Evolutionary conservation across 1,140 invertebrate genomes (phyloP), one percentile per base, ranked within the genome.

Genomic region (Drosophila repletoides): DNA sequence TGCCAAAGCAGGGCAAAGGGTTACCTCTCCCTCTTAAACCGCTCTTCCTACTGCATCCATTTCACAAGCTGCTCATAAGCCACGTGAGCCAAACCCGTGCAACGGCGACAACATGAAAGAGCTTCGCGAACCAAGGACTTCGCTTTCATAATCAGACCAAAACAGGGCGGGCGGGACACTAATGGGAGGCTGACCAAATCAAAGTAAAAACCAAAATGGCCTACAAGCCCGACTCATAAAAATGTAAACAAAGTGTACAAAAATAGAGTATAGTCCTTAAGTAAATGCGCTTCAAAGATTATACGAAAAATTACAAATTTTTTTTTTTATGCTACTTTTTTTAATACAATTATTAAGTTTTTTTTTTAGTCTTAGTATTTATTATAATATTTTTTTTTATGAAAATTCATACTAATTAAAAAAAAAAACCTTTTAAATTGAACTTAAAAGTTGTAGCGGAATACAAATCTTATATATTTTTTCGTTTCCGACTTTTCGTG

Each of bases 91-190:
- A 15, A 17, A 9, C 14, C 21, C 34, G 14, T 45, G 41, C 48
- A 48, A 15, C 9, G 14, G 26, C 26, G 15, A 28, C 49, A 81
- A 80, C 66, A 75, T 80, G 55, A 80, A 76, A 81, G 55, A 60
- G 46, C 36, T 31, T 49, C 59, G 68, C 46, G 38, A 46, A 55
- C 26, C 17, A 19, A 24, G 21, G 34, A 22, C 51, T 28, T 49
- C n/a, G 26, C 17, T 19, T 12, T n/a, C 21, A 43, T 52, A 76
- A 76, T 63, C 75, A 76, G 51, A 59, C 63, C n/a, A n/a, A n/a
- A n/a, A n/a, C n/a, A n/a, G n/a, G n/a, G n/a, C n/a, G n/a, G n/a
- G n/a, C n/a, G n/a, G n/a, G n/a, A n/a, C n/a, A n/a, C n/a, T n/a
- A n/a, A n/a, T n/a, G n/a, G n/a, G n/a, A n/a, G n/a, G 70, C 33